Evolutionary conservation across 2,113 vertebrate genomes (phyloP).

Genomic region (Talpa occidentalis): DNA sequence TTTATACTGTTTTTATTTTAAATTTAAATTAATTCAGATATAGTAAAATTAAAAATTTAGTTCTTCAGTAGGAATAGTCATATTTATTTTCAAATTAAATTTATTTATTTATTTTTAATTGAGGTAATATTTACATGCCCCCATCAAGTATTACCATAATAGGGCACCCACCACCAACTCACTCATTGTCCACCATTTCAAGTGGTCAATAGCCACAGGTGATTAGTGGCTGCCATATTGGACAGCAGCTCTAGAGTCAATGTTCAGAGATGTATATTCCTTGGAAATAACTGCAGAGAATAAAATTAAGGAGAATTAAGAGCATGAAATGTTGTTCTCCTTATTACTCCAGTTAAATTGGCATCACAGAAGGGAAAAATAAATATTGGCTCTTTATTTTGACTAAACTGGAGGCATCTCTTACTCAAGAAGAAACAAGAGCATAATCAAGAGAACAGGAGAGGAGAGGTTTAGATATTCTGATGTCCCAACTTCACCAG

Average conservation of each 20-base stretch:
- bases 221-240: not conserved
- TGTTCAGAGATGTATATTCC: not conserved
- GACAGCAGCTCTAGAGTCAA: not conserved
- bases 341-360: not conserved
- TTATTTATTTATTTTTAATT: no score
- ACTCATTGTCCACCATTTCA: not conserved
- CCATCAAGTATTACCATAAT: no score
- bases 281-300: not conserved
- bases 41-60: not conserved
- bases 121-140: no score
- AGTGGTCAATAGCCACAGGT: not conserved
- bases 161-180: no score
- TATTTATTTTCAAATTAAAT: no score
- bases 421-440: not conserved
- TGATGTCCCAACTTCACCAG: accelerated
- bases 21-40: not conserved
- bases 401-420: not conserved
- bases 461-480: not conserved
- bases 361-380: not conserved
- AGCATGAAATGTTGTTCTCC: not conserved
- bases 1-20: not conserved
- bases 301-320: not conserved
- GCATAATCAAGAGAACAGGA: not conserved
- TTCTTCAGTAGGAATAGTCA: not conserved
- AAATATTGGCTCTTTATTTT: not conserved